Conservation (phyloP, 2,888 invertebrate species). For the Cactoblastis cactorum region DNA sequence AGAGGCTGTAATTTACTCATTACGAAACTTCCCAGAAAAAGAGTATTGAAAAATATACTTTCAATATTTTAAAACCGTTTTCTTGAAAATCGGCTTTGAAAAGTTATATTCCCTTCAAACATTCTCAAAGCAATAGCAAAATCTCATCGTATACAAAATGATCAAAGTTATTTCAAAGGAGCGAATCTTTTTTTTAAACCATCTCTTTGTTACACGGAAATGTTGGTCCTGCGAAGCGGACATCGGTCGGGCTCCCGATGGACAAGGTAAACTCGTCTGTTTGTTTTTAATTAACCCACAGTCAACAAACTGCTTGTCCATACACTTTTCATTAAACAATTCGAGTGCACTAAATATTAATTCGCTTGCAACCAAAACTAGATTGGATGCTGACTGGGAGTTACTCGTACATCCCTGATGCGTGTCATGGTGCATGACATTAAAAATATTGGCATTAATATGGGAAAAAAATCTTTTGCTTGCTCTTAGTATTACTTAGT, state of each 20-base stretch:
- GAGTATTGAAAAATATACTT: too few relatives aligned
- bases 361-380: conserved; percentile 33
- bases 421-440: too few relatives aligned
- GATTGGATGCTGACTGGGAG: conserved; percentile 1
- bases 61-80: background rate
- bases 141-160: background rate
- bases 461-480: too few relatives aligned
- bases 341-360: conserved; percentile 56
- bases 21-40: too few relatives aligned
- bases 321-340: conserved; percentile 72
- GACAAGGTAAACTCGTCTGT: conserved; percentile 62
- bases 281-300: conserved; percentile 73
- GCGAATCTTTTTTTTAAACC: background rate
- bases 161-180: background rate
- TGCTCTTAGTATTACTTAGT: too few relatives aligned
- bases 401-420: background rate
- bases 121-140: background rate
- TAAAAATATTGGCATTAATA: too few relatives aligned
- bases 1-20: too few relatives aligned
- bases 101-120: background rate
- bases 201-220: conserved; percentile 13
- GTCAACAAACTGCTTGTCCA: conserved; percentile 61
- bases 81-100: background rate
- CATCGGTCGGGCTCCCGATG: conserved; percentile 42
- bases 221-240: conserved; percentile 29